These are phyloP conservation scores for Holothuria glaberrima DNA, from an alignment of 35 echinoderm and acorn worm species.

Conservation along the genomic window DNA sequence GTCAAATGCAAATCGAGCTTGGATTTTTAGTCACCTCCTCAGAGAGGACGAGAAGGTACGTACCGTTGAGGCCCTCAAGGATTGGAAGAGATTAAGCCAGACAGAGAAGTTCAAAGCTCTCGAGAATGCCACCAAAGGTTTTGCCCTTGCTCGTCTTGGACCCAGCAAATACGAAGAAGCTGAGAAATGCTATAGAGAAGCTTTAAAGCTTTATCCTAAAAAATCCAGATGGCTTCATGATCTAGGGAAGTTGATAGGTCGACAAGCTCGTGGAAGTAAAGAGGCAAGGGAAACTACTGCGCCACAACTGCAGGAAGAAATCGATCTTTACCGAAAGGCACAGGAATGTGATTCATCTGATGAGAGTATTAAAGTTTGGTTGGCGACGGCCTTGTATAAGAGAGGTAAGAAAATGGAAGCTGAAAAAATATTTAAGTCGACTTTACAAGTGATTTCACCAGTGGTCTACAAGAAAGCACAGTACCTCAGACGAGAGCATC, in stretches of 20 bases:
- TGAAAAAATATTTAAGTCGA: neutral
- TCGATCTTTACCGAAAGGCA: neutral
- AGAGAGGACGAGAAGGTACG: neutral
- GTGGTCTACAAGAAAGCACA: slow-evolving; percentile 3
- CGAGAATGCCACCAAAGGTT: neutral
- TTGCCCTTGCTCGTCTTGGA: neutral
- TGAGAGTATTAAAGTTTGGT: neutral
- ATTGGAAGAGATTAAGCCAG: neutral
- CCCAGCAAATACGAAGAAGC: neutral
- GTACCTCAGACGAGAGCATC: neutral
- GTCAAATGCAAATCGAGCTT: neutral
- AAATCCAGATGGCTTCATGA: neutral
- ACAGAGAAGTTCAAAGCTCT: neutral
- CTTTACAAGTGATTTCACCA: neutral
- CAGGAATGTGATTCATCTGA: neutral
- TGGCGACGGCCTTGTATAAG: neutral
- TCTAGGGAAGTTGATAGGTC: neutral
- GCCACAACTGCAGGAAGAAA: neutral
- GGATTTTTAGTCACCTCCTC: neutral
- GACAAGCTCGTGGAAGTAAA: neutral
- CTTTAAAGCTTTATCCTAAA: neutral
- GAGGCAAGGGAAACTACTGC: neutral
- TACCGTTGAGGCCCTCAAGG: neutral
- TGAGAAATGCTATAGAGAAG: neutral
- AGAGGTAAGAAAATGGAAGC: neutral